Base-by-base conservation (phyloP, 2,113 vertebrate genomes). In the Gasterosteus nipponicus region DNA sequence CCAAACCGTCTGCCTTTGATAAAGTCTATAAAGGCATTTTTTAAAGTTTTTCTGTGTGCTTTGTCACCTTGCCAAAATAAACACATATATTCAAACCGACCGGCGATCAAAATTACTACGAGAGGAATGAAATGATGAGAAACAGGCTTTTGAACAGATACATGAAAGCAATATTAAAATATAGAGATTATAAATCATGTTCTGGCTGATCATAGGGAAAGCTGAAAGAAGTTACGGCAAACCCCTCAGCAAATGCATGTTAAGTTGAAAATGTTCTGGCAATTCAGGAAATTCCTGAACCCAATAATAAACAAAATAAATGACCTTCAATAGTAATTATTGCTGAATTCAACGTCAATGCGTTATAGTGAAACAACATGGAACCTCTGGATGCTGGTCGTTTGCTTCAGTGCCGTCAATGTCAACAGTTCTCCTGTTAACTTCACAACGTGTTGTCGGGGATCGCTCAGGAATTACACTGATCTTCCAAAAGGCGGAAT, bases 11-110 rank as follows among this genome's bases (percentile, higher is more conserved):
- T 84, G 57, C 63, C 65, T 89, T 86, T 84, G 80, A 88, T 87
- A 81, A 86, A 85, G 66, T 60, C 73, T 78, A 88, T 44, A 35
- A 35, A 35, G 3, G 41, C 63, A 69, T 39, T 73, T 83, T 71
- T 86, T 85, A 14, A 51, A 73, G 63, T 78, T 62, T 75, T 60
- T 69, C 69, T 68, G 53, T 73, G 66, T 77, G 59, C 68, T 86
- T 33, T 44, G 44, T 73, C 81, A 83, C 41, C 85, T 77, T 76
- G 74, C 42, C 31, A 42, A 53, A 80, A 73, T 70, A 84, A 69
- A 67, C 62, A 29, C 67, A 66, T 73, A 74, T 78, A 87, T 88
- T 83, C 86, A 84, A 83, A 89, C 60, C 75, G 85, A 73, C 70
- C 69, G 60, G 65, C 77, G 83, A 80, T 88, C 83, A 70, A 89